A percentile compares a stretch with the other conserved stretches of the same genome.
Conservation (phyloP, 2,113 vertebrate species). For the Cheirogaleus medius region DNA sequence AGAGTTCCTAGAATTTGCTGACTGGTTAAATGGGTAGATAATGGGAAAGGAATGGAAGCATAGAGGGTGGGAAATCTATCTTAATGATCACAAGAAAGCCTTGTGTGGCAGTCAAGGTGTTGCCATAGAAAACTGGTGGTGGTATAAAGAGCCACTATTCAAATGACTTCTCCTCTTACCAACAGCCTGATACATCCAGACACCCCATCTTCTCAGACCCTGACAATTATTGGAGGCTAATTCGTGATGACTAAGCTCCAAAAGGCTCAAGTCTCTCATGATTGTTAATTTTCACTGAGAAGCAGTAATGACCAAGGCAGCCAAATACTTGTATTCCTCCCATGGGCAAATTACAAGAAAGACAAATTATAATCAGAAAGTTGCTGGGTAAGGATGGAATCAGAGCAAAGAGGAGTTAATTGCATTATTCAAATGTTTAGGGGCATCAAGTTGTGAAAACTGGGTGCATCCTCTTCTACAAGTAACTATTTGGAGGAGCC, state of each 20-base stretch:
- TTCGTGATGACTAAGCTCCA: not conserved
- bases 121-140: not conserved
- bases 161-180: not conserved
- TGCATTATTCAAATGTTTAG: not conserved
- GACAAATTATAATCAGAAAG: not conserved
- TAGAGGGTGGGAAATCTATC: not conserved
- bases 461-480: not conserved
- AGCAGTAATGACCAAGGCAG: not conserved
- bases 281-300: not conserved
- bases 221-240: not conserved
- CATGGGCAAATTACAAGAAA: not conserved
- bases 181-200: not conserved
- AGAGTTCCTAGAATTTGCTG: not conserved
- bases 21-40: not conserved
- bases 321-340: not conserved
- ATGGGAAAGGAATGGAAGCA: not conserved
- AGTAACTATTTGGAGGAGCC: not conserved
- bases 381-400: not conserved
- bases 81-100: not conserved
- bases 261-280: not conserved
- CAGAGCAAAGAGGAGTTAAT: not conserved
- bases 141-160: not conserved
- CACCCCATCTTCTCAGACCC: not conserved
- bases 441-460: not conserved
- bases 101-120: not conserved